Base-by-base conservation (phyloP, 2,888 invertebrate species). In the Carpatolechia fugitivella region DNA sequence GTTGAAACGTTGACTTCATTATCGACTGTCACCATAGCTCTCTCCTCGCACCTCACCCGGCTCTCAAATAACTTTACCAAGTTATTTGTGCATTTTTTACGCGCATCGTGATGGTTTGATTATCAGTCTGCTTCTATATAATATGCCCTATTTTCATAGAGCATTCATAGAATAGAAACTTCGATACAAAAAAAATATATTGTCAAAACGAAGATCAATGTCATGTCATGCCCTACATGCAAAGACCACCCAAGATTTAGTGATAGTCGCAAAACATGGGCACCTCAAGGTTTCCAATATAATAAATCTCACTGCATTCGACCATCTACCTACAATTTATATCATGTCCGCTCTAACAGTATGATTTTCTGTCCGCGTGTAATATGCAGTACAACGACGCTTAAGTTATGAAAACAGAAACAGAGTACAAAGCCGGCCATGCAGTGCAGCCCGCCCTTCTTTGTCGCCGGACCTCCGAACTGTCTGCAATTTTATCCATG, bases 361-460 rank as follows among this genome's bases (percentile, higher is more conserved):
- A 41, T n/a, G 20, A 33, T 11, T 5, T 8, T 11, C n/a, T 33
- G 10, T 5, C 5, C 33, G 11, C 11, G n/a, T 33, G 10, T 33
- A 10, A 8, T 8, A 11, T 33, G 33, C n/a, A 33, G n/a, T 33
- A 33, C 24, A 24, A 3, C 24, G 24, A 24, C 24, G 24, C 24
- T 4, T n/a, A 24, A 24, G 24, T 24, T 4, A 24, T 24, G 24
- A 4, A 4, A 24, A 24, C 24, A 24, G 24, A 4, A 4, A 24
- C 6, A 24, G 24, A 24, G 24, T 24, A 24, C 24, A 49, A 56
- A 46, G 41, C 44, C 63, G 66, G 63, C 56, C 63, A 86, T 86
- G 86, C 82, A 85, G 71, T 78, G 59, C 63, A 72, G 64, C 63
- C 70, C 66, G 56, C 67, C 74, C 44, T 61, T 62, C 47, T 67